Evolutionary conservation across 2,113 vertebrate species (phyloP).

Genomic region (Nymphicus hollandicus): DNA sequence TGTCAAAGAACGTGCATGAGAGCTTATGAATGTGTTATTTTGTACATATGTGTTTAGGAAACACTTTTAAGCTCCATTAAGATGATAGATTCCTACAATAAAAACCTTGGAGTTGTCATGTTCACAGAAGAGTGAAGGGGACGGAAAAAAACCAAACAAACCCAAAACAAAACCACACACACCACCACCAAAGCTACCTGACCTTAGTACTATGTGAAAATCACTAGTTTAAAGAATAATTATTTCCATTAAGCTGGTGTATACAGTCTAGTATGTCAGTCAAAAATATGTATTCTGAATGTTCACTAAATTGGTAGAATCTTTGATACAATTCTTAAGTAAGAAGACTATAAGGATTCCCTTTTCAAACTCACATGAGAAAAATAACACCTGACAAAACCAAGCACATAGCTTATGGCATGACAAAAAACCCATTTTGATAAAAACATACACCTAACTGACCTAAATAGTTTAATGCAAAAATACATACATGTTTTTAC

Average conservation of each 20-base stretch:
- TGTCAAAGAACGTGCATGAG: background rate
- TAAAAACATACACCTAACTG: background rate
- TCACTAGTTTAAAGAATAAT: background rate
- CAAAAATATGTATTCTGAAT: background rate
- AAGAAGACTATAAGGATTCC: background rate
- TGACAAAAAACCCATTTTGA: fast-evolving
- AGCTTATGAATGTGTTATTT: background rate
- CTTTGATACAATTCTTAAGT: background rate
- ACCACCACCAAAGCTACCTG: background rate
- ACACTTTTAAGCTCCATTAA: conserved; percentile 41
- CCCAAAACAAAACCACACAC: background rate
- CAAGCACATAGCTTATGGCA: background rate
- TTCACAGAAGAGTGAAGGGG: conserved; percentile 27
- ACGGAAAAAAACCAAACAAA: background rate
- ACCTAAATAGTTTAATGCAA: background rate
- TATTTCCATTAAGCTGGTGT: background rate
- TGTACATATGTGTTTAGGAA: conserved; percentile 6
- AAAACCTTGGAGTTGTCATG: conserved; percentile 26
- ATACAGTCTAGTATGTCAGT: background rate
- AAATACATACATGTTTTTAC: background rate
- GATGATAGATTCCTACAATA: conserved; percentile 29
- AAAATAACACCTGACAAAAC: background rate
- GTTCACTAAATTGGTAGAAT: background rate
- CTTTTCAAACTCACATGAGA: background rate
- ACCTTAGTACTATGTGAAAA: background rate